Evolutionary conservation across 1,140 invertebrate genomes (phyloP).

Genomic region (Andricus grossulariae): DNA sequence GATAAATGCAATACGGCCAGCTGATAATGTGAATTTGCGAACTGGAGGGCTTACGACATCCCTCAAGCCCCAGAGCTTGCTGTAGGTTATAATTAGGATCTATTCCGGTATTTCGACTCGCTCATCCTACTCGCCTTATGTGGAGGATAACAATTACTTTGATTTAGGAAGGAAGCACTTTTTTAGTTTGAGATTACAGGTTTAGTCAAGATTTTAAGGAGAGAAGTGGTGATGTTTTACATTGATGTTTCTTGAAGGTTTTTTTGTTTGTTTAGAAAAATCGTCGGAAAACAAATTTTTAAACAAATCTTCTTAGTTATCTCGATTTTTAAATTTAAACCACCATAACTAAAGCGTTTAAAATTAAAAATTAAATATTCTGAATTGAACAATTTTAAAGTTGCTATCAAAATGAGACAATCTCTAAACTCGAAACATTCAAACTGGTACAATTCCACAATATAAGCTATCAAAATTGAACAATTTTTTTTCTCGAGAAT

Average conservation of each 20-base stretch:
- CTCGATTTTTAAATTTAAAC: too few relatives aligned
- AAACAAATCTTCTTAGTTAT: too few relatives aligned
- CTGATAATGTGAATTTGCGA: slow-evolving; percentile 17
- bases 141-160: slow-evolving; percentile 30
- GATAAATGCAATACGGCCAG: slow-evolving; percentile 7
- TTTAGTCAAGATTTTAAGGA: neutral
- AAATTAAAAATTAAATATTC: too few relatives aligned
- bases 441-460: too few relatives aligned
- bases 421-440: too few relatives aligned
- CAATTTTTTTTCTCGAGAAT: too few relatives aligned
- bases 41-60: neutral
- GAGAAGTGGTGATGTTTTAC: neutral
- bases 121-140: slow-evolving; percentile 21
- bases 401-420: too few relatives aligned
- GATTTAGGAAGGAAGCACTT: slow-evolving; percentile 27
- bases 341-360: too few relatives aligned
- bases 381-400: too few relatives aligned
- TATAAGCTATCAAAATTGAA: too few relatives aligned
- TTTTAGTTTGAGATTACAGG: neutral
- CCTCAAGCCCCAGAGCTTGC: neutral
- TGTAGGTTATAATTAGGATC: slow-evolving; percentile 26
- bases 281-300: too few relatives aligned
- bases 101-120: slow-evolving; percentile 2
- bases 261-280: too few relatives aligned
- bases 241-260: slow-evolving; percentile 6